A percentile compares a stretch with the other conserved stretches of the same genome.
These are phyloP conservation scores for Neosilurus hyrtlii DNA, from an alignment of 2,797 vertebrate genomes.

Conservation along the genomic window DNA sequence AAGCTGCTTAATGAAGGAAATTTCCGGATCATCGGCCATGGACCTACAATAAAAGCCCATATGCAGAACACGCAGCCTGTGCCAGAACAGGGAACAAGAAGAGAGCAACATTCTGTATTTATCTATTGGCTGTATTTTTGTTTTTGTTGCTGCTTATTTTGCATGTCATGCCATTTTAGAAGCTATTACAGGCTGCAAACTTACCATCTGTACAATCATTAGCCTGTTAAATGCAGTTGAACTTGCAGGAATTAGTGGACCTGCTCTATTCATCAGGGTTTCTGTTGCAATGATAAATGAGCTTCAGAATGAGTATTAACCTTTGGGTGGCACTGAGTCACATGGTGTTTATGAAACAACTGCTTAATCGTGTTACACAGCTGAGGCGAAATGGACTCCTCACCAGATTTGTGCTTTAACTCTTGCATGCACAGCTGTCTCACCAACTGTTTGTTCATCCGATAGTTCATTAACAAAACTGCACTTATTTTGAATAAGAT, in stretches of 20 bases:
- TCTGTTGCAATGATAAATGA: slow-evolving; percentile 64
- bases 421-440: not conserved
- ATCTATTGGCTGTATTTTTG: slow-evolving; percentile 16
- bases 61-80: slow-evolving; percentile 54
- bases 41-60: slow-evolving; percentile 56
- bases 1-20: slow-evolving; percentile 58
- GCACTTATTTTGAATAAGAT: not conserved
- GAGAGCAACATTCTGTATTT: slow-evolving; percentile 30
- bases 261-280: slow-evolving; percentile 58
- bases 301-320: slow-evolving; percentile 62
- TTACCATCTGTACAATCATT: slow-evolving; percentile 68
- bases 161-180: slow-evolving; percentile 57
- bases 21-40: slow-evolving; percentile 58
- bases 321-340: slow-evolving; percentile 46
- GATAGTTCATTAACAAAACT: not conserved
- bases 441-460: not conserved
- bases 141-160: slow-evolving; percentile 49
- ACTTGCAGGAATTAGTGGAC: slow-evolving; percentile 55
- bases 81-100: slow-evolving; percentile 53
- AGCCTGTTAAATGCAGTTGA: slow-evolving; percentile 62
- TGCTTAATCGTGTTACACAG: slow-evolving; percentile 37
- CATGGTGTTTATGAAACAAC: slow-evolving; percentile 35
- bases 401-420: not conserved
- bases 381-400: slow-evolving; percentile 22
- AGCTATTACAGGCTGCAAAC: slow-evolving; percentile 60